Evolutionary conservation across 2,888 invertebrate genomes (phyloP), one percentile per base, ranked within the genome.

Genomic region (Homarus gammarus): DNA sequence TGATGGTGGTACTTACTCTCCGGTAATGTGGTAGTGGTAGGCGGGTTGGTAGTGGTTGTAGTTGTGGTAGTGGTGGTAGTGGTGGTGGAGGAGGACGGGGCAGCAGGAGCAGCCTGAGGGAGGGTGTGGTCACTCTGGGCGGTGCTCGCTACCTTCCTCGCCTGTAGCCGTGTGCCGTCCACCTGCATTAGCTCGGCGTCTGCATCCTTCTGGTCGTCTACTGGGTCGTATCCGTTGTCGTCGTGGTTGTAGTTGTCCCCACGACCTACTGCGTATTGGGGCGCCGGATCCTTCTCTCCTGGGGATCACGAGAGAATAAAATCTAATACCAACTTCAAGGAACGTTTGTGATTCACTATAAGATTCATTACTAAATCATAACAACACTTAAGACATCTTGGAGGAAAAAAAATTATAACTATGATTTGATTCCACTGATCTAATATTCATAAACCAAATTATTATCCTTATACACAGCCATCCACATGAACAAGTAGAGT

Each of bases 81-180:
- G 36, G 83, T 44, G 44, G 73, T 51, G 33, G 89, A 33, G 18
- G 78, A n/a, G 33, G 44, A 51, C n/a, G 89, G 89, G 12, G 51
- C 31, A 38, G 84, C 78, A 0, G 72, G 84, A 18, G 78, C 79
- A 3, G 70, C 77, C 70, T 84, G 77, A 38, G 83, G 89, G 15
- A 79, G 33, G 1, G 89, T 89, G 61, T 84, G 78, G 70, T 89
- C 89, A n/a, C 89, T 89, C 61, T 84, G 89, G 18, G 89, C 49
- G 72, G 89, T 89, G 72, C 84, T 89, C 22, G 82, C 87, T 27
- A 89, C 84, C 56, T 89, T 89, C 78, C 89, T 78, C 12, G 83
- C 89, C 78, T 68, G 68, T 40, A 83, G 70, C 22, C 68, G 70
- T 0, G 68, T 70, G 38, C 38, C 81, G 2, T 64, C 87, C 36